Evolutionary conservation across 2,797 vertebrate species (phyloP).

Genomic region (Eurystomus glaucurus): DNA sequence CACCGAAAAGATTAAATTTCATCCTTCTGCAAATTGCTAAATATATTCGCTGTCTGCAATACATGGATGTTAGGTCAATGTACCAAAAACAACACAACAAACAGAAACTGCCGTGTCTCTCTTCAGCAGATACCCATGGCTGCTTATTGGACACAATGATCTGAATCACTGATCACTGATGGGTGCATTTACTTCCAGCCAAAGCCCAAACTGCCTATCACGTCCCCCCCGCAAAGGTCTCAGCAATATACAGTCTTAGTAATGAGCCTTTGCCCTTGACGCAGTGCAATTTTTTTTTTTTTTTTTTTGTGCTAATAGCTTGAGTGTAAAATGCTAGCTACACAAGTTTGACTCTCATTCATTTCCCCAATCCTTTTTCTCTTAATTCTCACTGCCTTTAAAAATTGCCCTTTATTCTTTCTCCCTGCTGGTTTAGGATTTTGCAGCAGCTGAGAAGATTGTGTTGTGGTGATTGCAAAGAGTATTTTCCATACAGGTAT

Average conservation of each 20-base stretch:
- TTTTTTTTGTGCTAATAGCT: not conserved
- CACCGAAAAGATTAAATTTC: not conserved
- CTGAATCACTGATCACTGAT: not conserved
- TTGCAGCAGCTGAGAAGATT: not conserved
- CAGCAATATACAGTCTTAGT: not conserved
- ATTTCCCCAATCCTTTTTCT: rapidly evolving
- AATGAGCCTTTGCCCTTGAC: not conserved
- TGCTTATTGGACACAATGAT: not conserved
- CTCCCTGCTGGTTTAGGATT: not conserved
- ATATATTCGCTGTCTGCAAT: not conserved
- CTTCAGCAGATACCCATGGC: not conserved
- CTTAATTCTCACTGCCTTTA: not conserved
- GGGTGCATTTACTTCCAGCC: rapidly evolving
- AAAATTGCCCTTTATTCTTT: not conserved
- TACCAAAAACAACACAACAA: not conserved
- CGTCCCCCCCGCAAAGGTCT: rapidly evolving
- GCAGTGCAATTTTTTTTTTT: not conserved
- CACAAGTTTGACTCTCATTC: rapidly evolving
- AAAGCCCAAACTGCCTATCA: not conserved
- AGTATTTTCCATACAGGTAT: not conserved
- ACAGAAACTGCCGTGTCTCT: not conserved
- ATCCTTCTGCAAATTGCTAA: not conserved
- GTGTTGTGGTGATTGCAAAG: not conserved
- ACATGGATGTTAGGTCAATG: not conserved
- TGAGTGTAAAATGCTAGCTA: not conserved